Evolutionary conservation across 2,888 invertebrate species (phyloP).

Genomic region (Lepidochitona cinerea): DNA sequence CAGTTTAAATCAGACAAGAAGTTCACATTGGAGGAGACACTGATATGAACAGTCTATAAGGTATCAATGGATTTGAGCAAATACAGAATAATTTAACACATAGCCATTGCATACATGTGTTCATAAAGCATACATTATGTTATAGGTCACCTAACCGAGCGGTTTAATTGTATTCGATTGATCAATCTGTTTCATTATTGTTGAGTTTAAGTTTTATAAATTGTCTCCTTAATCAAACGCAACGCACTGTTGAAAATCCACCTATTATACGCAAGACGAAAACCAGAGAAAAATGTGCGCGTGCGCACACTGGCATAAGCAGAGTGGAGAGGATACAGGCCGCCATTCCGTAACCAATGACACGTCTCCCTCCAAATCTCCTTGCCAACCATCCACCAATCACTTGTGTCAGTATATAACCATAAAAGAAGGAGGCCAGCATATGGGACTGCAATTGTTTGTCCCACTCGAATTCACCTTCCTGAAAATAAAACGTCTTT

Average conservation of each 20-base stretch:
- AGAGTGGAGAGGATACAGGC: constrained; percentile 51
- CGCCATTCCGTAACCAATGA: constrained; percentile 64
- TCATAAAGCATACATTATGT: too few relatives aligned
- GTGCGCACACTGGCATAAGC: constrained; percentile 56
- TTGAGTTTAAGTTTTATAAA: too few relatives aligned
- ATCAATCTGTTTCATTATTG: too few relatives aligned
- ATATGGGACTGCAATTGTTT: constrained; percentile 41
- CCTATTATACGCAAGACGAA: constrained; percentile 49
- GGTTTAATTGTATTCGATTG: too few relatives aligned
- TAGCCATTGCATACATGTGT: too few relatives aligned
- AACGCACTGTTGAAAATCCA: constrained; percentile 58
- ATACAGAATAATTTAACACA: too few relatives aligned
- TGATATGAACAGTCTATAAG: too few relatives aligned
- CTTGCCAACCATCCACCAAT: constrained; percentile 49
- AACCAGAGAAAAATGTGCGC: constrained; percentile 44
- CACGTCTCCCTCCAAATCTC: constrained; percentile 59
- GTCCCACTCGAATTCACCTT: constrained; percentile 51
- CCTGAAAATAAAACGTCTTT: constrained; percentile 33
- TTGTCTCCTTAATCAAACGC: too few relatives aligned
- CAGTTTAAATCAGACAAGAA: too few relatives aligned
- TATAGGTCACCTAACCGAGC: too few relatives aligned
- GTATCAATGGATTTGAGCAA: too few relatives aligned
- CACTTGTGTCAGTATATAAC: constrained; percentile 52
- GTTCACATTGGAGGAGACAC: too few relatives aligned
- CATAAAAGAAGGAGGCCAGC: constrained; percentile 57